Evolutionary conservation across 2,797 vertebrate species (phyloP), one percentile per base, ranked within the genome.

Genomic region (Amblyraja radiata): DNA sequence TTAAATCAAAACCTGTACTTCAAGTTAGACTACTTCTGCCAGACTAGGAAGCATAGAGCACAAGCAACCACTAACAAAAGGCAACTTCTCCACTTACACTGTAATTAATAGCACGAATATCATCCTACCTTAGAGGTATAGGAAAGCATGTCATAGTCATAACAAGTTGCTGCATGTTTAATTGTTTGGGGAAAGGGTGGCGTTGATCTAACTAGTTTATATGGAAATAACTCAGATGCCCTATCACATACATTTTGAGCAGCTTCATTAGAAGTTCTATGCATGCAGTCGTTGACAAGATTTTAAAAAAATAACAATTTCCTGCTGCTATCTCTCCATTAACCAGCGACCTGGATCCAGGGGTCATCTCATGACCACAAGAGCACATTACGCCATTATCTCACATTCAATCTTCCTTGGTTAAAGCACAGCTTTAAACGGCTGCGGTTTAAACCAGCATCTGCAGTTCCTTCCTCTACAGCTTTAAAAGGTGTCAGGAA

Each of bases 1-100:
- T 61, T 84, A 86, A 86, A 86, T 86, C 54, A 86, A 86, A 86
- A 16, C 54, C 25, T 61, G 6, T 86, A 63, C 16, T 86, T 86
- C 83, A 86, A 86, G 58, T 86, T 25, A 86, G 6, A 18, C 14
- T 5, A n/a, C 13, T 13, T n/a, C 5, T 63, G 1, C 83, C 25
- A 0, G 81, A 5, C 10, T n/a, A 86, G 25, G 28, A 63, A 28
- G n/a, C 46, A 54, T 6, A 54, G 46, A 54, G 46, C 14, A 63
- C 6, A 86, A 13, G 13, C 13, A 86, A 25, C 58, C n/a, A 63
- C 25, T 61, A 5, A 5, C n/a, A 0, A 61, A 61, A 28, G 54
- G 54, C 1, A 58, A 84, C 8, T 84, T 28, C 46, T 77, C 13
- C 8, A 79, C 25, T 9, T 1, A 58, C 11, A 84, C 0, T 58